phyloP scores from a whole-genome alignment of 2,888 invertebrate species.

The Macrophya alboannulata region DNA sequence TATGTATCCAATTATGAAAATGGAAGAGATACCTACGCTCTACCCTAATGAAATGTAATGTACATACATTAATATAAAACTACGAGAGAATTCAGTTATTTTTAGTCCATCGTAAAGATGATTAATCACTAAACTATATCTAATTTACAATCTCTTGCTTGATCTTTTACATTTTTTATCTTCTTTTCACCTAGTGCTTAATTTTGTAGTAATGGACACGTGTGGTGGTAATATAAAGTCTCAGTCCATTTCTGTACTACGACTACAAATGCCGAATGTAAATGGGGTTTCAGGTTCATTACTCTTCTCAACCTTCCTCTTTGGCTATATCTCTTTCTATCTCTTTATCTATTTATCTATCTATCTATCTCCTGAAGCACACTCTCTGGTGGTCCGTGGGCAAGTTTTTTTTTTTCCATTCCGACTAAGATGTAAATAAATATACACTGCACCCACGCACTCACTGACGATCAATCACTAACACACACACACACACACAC shows the following conservation, averaged over 20 bases:
- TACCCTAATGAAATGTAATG: neutral
- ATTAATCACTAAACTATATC: conserved; percentile 28
- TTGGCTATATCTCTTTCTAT: neutral
- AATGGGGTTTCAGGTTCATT: conserved; percentile 29
- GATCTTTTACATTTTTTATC: neutral
- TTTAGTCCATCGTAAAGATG: neutral
- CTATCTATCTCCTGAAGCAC: neutral
- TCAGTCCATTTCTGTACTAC: neutral
- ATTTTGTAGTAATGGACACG: conserved; percentile 1
- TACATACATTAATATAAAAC: conserved; percentile 5
- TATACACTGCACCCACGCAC: conserved; percentile 21
- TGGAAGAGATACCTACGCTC: neutral
- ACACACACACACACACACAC: neutral
- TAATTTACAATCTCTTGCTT: neutral
- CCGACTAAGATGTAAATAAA: conserved; percentile 32
- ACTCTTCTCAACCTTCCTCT: conserved; percentile 13
- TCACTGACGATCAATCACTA: conserved; percentile 35
- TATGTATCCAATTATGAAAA: neutral
- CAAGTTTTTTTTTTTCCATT: neutral
- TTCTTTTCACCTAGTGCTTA: neutral
- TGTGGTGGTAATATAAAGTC: conserved; percentile 3
- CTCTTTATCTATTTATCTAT: conserved; percentile 28
- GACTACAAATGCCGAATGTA: conserved; percentile 35
- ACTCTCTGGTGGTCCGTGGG: conserved; percentile 2
- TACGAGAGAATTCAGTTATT: neutral